Conservation (phyloP, 1,140 invertebrate genomes). For the Aleiodes sp. region DNA sequence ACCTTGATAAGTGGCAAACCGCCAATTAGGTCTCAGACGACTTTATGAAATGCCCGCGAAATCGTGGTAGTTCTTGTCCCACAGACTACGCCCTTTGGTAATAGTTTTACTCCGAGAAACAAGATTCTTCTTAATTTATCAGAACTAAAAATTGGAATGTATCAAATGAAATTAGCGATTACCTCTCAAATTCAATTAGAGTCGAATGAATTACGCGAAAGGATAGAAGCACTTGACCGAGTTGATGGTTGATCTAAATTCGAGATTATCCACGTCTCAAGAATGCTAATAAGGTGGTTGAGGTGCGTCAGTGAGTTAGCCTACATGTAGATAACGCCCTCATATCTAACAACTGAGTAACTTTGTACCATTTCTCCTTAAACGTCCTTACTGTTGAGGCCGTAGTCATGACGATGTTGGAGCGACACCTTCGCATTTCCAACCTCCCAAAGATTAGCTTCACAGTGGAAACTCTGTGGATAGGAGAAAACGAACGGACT, state of each 20-base stretch:
- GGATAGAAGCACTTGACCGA: too few relatives aligned
- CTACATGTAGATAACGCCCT: not conserved
- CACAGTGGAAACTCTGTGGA: not conserved
- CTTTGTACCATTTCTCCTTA: not conserved
- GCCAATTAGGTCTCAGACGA: constrained; percentile 44
- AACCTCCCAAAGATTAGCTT: not conserved
- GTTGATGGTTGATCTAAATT: too few relatives aligned
- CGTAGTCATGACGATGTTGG: not conserved
- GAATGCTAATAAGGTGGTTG: not conserved
- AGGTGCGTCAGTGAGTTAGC: not conserved
- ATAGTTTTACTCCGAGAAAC: too few relatives aligned
- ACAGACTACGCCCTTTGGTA: too few relatives aligned
- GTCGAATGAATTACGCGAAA: too few relatives aligned
- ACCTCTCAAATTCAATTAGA: too few relatives aligned
- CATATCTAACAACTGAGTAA: not conserved
- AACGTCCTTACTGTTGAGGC: not conserved
- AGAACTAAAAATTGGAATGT: too few relatives aligned
- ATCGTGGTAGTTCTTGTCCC: too few relatives aligned
- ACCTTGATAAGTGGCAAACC: constrained; percentile 38
- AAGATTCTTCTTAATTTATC: too few relatives aligned
- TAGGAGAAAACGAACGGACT: not conserved
- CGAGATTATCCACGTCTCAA: too few relatives aligned
- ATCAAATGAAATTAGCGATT: too few relatives aligned
- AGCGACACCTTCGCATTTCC: constrained; percentile 1
- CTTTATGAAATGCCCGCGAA: constrained; percentile 28